A percentile compares a stretch with the other conserved stretches of the same genome.
Evolutionary conservation across 64 coral and sea anemone genomes (phyloP).

Genomic region (Hydrozoanthus tunicans): DNA sequence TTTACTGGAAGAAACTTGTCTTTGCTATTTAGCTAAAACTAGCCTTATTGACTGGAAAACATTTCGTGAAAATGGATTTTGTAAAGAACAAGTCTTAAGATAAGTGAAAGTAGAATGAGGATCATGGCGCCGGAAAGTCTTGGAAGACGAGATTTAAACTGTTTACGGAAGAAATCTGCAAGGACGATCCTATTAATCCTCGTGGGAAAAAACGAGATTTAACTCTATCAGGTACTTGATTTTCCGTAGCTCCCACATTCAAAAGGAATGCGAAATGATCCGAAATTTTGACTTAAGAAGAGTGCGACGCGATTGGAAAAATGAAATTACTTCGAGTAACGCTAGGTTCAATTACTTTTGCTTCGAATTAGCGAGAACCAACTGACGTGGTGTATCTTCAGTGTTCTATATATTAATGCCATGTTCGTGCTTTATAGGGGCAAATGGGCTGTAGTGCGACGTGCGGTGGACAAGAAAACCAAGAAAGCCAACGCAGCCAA

Average conservation of each 20-base stretch:
- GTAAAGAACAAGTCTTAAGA: too few relatives aligned
- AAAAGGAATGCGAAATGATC: too few relatives aligned
- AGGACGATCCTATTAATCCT: not conserved
- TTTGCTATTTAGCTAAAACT: too few relatives aligned
- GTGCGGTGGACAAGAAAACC: constrained; percentile 75
- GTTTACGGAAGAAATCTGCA: not conserved
- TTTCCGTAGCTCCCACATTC: too few relatives aligned
- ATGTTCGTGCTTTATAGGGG: constrained; percentile 23
- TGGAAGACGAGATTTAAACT: not conserved
- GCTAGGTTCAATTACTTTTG: too few relatives aligned
- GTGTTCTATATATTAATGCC: not conserved
- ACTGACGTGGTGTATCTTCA: not conserved
- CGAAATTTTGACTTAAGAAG: too few relatives aligned
- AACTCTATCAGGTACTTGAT: too few relatives aligned
- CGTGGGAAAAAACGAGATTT: not conserved
- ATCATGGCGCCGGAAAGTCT: not conserved
- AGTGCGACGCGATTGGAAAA: too few relatives aligned
- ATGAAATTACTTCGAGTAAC: too few relatives aligned
- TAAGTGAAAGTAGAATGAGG: too few relatives aligned
- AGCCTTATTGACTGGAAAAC: too few relatives aligned
- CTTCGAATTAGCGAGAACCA: not conserved
- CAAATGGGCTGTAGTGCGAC: constrained; percentile 59
- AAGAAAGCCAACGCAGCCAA: constrained; percentile 84
- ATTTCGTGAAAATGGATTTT: too few relatives aligned
- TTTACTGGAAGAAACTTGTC: not conserved